A percentile compares a stretch with the other conserved stretches of the same genome.
These are phyloP conservation scores for Porites lutea DNA, from an alignment of 64 coral and sea anemone genomes.

Conservation along the genomic window DNA sequence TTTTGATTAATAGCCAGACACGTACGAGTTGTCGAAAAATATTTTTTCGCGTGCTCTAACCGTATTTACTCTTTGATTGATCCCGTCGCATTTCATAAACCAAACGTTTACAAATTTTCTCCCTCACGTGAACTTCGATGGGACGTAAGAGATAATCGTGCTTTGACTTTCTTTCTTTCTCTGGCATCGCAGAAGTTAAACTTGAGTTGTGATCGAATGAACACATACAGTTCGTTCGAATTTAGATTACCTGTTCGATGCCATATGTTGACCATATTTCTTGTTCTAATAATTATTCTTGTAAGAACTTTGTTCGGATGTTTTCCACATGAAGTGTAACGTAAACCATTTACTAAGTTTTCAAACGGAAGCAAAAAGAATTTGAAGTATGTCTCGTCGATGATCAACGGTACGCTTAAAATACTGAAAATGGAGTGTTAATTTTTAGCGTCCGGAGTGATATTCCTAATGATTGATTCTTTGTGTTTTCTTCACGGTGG, in stretches of 20 bases:
- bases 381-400: conserved; percentile 1
- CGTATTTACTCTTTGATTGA: too few relatives aligned
- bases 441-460: not conserved
- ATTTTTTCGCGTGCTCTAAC: not conserved
- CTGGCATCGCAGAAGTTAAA: too few relatives aligned
- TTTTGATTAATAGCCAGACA: not conserved
- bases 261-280: not conserved
- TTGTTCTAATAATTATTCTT: not conserved
- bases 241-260: not conserved
- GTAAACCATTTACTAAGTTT: not conserved
- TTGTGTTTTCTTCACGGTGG: not conserved
- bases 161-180: too few relatives aligned
- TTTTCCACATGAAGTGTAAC: not conserved
- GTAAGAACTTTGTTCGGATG: not conserved
- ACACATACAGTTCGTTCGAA: too few relatives aligned
- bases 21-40: not conserved
- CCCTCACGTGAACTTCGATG: not conserved
- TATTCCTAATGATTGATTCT: not conserved
- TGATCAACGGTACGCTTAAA: not conserved
- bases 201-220: too few relatives aligned
- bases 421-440: not conserved
- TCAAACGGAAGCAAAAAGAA: conserved; percentile 27
- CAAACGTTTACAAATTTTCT: not conserved
- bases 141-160: too few relatives aligned
- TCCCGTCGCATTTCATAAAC: not conserved